Base-by-base conservation (phyloP, 1,140 invertebrate genomes). In the Drosophila cardini region DNA sequence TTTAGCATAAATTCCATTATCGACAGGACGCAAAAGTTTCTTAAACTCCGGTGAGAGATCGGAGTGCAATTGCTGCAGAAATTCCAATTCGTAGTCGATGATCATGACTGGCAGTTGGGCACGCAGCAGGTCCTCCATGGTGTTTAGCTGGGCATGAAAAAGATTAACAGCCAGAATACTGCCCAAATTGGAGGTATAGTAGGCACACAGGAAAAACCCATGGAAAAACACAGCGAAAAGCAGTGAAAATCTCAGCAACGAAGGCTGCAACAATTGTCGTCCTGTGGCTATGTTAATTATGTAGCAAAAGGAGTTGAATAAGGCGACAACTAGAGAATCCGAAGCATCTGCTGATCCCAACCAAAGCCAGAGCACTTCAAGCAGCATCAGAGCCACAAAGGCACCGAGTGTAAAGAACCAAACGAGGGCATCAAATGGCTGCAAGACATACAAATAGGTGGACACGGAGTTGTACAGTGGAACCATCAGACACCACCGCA, bases 401-500 rank as follows among this genome's bases (percentile, higher is more conserved):
- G 77, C 64, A 48, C 67, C 77, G 13, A 80, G 9, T 5, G 76
- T 78, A 15, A 78, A 81, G 45, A 75, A 79, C 89, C 89, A 91
- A 8, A 91, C 90, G 1, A 32, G 61, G 48, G 57, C 73, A 36
- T 74, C 65, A 18, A 91, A 91, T 0, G 89, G 89, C 21, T 82
- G 81, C 13, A 91, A 16, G 0, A 79, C 72, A 34, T 91, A 91
- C 10, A 85, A 60, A 43, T 80, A 85, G 0, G 90, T 89, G 13
- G 83, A 91, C 0, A 86, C 78, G 21, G 72, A 80, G 18, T 89
- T 85, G 55, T 75, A 81, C 0, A 91, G 46, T 0, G 90, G 87
- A 15, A 91, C 90, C 78, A 90, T 91, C 0, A 91, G 52, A 36
- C 90, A 91, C 90, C 90, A 91, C 26, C 78, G 72, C 21, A 91